Evolutionary conservation across 2,888 invertebrate genomes (phyloP).

Genomic region (Lasioglossum marginatum): DNA sequence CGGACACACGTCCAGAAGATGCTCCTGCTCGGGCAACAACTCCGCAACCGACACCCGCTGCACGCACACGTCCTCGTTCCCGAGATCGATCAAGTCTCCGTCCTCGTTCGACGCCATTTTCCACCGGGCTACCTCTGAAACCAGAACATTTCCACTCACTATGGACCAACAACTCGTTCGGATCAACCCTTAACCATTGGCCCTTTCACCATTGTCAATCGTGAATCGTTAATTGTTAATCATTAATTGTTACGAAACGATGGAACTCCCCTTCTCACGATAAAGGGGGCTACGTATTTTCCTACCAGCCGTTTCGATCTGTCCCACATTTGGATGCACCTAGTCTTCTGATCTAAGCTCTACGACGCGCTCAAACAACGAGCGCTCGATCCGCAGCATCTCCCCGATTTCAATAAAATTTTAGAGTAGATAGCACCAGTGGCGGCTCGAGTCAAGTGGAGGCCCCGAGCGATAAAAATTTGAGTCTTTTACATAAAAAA

Average conservation of each 20-base stretch:
- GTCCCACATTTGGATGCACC: slow-evolving; percentile 49
- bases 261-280: slow-evolving; percentile 19
- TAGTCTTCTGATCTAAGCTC: background rate
- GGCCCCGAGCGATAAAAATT: too few species aligned
- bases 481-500: too few species aligned
- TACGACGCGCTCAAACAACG: background rate
- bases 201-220: background rate
- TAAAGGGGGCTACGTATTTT: slow-evolving; percentile 53
- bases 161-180: background rate
- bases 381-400: background rate
- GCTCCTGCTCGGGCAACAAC: slow-evolving; percentile 80
- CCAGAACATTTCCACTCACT: background rate
- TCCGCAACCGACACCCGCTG: slow-evolving; percentile 66
- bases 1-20: slow-evolving; percentile 81
- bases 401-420: too few species aligned
- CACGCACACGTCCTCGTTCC: slow-evolving; percentile 73
- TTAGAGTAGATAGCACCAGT: background rate
- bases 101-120: slow-evolving; percentile 79
- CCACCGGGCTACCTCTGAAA: slow-evolving; percentile 49
- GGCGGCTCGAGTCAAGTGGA: too few species aligned
- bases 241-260: background rate
- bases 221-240: background rate
- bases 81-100: slow-evolving; percentile 81
- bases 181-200: background rate
- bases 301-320: slow-evolving; percentile 52